Evolutionary conservation across 1,140 invertebrate genomes (phyloP), one percentile per base, ranked within the genome.

Genomic region (Brachionus sp.): DNA sequence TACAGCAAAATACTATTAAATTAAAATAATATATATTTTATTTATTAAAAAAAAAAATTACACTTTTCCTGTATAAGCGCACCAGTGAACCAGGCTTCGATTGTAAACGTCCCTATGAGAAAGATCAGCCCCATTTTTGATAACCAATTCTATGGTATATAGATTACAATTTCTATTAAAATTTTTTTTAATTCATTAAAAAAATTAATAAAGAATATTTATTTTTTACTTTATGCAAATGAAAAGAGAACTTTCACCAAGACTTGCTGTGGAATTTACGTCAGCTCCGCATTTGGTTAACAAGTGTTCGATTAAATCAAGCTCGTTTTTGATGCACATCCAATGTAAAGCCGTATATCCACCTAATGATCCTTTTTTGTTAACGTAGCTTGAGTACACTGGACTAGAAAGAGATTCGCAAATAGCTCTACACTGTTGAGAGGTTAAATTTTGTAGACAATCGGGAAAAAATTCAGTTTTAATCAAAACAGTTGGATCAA

Each of bases 281-380:
- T 80, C 77, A 23, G 77, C 77, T 4, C 35, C 19, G 16, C 77
- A 80, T 62, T 62, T 57, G 16, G n/a, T 33, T 12, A 80, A 3
- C 16, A 80, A 66, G 9, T 39, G 4, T 29, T 80, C 50, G 13
- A 80, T 62, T 1, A 62, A 12, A 37, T 57, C 77, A 23, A 23
- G 25, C 16, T 80, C 77, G 19, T 80, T 80, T 42, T 66, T 80
- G 6, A 80, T 66, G 37, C 77, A 80, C 77, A 80, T 80, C 77
- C 77, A 80, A 80, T 80, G 77, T 4, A 80, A 42, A 62, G 77
- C 33, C 37, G 77, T 80, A 5, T 62, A 80, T 10, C 77, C 77
- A 1, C 62, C 62, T 12, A 62, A 12, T n/a, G 19, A 33, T 12
- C 77, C 77, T 39, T 57, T 42, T 80, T 80, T 80, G 50, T 80